These are phyloP conservation scores for Odontomachus brunneus DNA, from an alignment of 1,140 invertebrate species.

Conservation along the genomic window DNA sequence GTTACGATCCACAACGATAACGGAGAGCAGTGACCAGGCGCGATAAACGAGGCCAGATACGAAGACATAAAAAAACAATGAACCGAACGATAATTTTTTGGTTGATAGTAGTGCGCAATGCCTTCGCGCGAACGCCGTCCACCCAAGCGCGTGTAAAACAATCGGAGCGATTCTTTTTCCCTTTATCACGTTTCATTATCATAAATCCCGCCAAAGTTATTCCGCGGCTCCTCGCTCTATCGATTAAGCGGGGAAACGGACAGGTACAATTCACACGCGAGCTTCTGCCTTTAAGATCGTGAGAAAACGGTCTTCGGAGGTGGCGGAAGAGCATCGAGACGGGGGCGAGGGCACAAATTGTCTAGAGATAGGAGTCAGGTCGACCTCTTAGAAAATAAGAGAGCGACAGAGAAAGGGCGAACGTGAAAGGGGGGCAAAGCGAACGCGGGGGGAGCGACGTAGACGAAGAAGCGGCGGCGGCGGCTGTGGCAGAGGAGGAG, in stretches of 20 bases:
- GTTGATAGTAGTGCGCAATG: too few relatives aligned
- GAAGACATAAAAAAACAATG: not conserved
- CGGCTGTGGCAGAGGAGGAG: not conserved
- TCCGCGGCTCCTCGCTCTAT: conserved; percentile 11
- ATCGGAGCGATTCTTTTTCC: conserved; percentile 20
- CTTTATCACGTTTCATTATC: conserved; percentile 38
- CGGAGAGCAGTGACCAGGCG: not conserved
- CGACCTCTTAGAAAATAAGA: conserved; percentile 72
- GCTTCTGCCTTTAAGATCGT: conserved; percentile 50
- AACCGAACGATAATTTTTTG: not conserved
- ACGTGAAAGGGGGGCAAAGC: not conserved
- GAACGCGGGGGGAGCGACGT: not conserved
- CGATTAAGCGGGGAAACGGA: conserved; percentile 67
- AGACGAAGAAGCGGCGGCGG: not conserved
- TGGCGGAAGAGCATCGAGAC: conserved; percentile 6
- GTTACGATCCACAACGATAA: not conserved
- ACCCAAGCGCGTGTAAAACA: conserved; percentile 2
- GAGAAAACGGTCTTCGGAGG: conserved; percentile 64
- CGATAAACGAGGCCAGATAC: conserved; percentile 1
- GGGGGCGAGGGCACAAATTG: conserved; percentile 65
- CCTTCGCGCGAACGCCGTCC: not conserved
- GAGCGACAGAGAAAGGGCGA: conserved; percentile 38
- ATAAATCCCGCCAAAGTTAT: conserved; percentile 52
- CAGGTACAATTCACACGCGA: conserved; percentile 57
- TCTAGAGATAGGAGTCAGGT: conserved; percentile 71